Evolutionary conservation across 2,113 vertebrate species (phyloP).

Genomic region (Onychostoma macrolepis): DNA sequence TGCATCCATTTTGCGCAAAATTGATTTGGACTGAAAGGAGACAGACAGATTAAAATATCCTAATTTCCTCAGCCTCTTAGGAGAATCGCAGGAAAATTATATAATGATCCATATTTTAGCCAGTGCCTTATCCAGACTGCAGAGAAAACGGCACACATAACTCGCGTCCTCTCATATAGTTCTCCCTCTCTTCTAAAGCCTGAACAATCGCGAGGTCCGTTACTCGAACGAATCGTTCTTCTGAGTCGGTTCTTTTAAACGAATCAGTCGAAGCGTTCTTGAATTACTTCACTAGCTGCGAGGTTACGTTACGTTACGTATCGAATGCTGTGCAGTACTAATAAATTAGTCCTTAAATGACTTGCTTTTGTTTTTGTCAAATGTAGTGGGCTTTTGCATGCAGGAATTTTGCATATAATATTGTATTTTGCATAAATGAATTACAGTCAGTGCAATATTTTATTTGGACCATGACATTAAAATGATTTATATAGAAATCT

Average conservation of each 20-base stretch:
- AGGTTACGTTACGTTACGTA: not conserved
- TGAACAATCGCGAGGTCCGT: not conserved
- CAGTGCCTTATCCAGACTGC: constrained; percentile 22
- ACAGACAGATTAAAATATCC: constrained; percentile 35
- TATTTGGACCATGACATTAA: too few relatives aligned
- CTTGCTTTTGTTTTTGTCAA: too few relatives aligned
- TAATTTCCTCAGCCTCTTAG: not conserved
- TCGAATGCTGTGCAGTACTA: not conserved
- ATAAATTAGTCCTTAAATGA: not conserved
- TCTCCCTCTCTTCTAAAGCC: constrained; percentile 10
- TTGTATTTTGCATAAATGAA: too few relatives aligned
- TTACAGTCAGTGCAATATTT: too few relatives aligned
- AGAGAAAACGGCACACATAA: not conserved
- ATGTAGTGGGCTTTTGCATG: too few relatives aligned
- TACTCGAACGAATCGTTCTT: not conserved
- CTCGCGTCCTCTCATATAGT: not conserved
- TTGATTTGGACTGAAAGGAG: constrained; percentile 44
- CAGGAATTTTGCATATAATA: too few relatives aligned
- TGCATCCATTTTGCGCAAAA: constrained; percentile 67
- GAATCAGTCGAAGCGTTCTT: not conserved
- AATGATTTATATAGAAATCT: too few relatives aligned
- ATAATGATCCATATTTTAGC: constrained; percentile 38
- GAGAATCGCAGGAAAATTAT: not conserved
- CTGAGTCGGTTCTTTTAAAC: not conserved
- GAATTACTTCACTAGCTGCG: not conserved